Percentiles rank a stretch among this genome's conserved stretches.
Evolutionary conservation across 2,797 vertebrate species (phyloP).

Genomic region (Champsocephalus gunnari): DNA sequence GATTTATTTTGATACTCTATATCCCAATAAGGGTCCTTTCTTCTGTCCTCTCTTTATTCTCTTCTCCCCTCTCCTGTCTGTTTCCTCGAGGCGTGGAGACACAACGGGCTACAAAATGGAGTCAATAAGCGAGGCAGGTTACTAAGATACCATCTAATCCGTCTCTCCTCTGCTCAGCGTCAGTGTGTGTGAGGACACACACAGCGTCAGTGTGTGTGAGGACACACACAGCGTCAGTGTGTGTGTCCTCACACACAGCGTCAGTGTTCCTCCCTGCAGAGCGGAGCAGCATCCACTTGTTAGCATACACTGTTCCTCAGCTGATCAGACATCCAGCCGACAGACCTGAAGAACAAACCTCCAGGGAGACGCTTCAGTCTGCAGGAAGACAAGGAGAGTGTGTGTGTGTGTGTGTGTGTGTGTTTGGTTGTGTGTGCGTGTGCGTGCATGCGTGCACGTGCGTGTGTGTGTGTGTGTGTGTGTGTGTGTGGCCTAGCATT

Average conservation of each 20-base stretch:
- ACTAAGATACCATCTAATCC: slow-evolving; percentile 49
- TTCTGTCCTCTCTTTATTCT: neutral
- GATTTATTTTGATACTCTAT: too few relatives aligned
- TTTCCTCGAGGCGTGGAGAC: slow-evolving; percentile 6
- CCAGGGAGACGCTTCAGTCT: slow-evolving; percentile 30
- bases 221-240: slow-evolving; percentile 14
- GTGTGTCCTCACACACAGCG: neutral
- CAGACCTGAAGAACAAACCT: slow-evolving; percentile 31
- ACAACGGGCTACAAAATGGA: slow-evolving; percentile 55
- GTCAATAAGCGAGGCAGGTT: slow-evolving; percentile 51
- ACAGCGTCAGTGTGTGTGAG: neutral
- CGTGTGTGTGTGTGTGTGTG: too few relatives aligned
- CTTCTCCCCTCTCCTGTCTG: neutral
- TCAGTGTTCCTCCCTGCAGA: slow-evolving; percentile 22
- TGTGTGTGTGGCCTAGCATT: too few relatives aligned
- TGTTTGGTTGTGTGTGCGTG: neutral
- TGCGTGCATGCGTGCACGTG: too few relatives aligned
- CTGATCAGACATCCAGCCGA: slow-evolving; percentile 48
- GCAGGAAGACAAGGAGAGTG: slow-evolving; percentile 15
- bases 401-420: slow-evolving; percentile 6
- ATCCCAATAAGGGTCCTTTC: neutral
- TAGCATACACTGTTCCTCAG: slow-evolving; percentile 20
- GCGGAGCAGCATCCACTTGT: slow-evolving; percentile 20
- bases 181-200: neutral
- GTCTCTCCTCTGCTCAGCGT: slow-evolving; percentile 2